Percentiles rank a stretch among this genome's conserved stretches.
phyloP scores from a whole-genome alignment of 2,888 invertebrate genomes.

The Lepidocyrtoides sp. region DNA sequence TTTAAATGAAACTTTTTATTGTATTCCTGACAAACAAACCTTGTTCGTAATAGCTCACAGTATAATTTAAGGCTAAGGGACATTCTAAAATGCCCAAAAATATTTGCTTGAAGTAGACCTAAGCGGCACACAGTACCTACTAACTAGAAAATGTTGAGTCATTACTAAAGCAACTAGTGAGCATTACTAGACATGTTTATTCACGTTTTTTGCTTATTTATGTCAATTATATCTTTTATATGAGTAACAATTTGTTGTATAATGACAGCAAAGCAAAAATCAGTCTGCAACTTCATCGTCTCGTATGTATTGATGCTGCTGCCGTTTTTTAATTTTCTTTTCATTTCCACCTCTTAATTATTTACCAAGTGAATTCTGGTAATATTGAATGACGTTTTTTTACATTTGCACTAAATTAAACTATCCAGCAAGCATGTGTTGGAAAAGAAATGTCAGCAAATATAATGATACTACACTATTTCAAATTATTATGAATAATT shows the following conservation, averaged over 20 bases:
- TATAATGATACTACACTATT: too few relatives aligned
- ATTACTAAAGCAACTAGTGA: conserved; percentile 15
- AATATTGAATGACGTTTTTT: too few relatives aligned
- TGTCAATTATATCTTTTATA: neutral
- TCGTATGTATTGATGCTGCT: neutral
- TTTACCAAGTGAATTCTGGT: too few relatives aligned
- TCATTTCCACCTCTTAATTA: neutral
- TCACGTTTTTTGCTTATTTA: conserved; percentile 58
- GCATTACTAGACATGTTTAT: neutral
- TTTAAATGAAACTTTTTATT: neutral
- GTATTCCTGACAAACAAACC: too few relatives aligned
- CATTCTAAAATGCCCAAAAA: neutral
- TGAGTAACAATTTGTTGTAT: conserved; percentile 33
- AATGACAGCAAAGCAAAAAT: conserved; percentile 51
- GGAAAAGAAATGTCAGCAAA: too few relatives aligned
- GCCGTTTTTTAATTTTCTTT: neutral
- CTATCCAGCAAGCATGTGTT: neutral
- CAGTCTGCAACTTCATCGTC: conserved; percentile 33
- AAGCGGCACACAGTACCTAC: neutral
- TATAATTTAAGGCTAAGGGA: too few relatives aligned
- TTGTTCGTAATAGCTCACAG: too few relatives aligned
- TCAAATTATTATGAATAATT: too few relatives aligned
- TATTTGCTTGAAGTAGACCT: neutral
- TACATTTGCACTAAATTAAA: too few relatives aligned
- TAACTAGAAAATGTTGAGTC: conserved; percentile 21